Conservation (phyloP, 2,113 vertebrate species). For the Empidonax traillii region DNA sequence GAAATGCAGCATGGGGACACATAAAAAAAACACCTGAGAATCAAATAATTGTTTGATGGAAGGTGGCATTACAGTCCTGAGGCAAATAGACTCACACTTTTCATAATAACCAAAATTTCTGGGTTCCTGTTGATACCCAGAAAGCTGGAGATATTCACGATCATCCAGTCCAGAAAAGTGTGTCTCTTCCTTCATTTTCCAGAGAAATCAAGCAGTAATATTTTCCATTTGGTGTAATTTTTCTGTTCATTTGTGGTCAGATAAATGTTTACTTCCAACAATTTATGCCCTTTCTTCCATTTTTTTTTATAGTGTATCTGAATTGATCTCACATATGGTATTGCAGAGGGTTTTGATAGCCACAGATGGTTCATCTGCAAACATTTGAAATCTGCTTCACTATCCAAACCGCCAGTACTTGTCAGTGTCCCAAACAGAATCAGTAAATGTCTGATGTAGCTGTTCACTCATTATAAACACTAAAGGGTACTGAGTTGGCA, state of each 20-base stretch:
- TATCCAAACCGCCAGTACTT: background rate
- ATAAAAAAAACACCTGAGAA: background rate
- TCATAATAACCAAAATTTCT: background rate
- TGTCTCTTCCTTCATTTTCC: background rate
- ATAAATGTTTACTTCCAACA: background rate
- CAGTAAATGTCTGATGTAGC: background rate
- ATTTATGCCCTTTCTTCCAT: background rate
- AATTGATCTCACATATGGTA: background rate
- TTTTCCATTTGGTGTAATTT: background rate
- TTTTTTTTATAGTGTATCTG: background rate
- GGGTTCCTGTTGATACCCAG: background rate
- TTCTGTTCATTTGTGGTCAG: background rate
- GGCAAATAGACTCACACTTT: background rate
- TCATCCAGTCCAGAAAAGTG: background rate
- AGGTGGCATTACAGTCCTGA: background rate
- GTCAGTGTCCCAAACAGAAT: background rate
- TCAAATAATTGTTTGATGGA: background rate
- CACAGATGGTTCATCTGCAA: slow-evolving; percentile 14
- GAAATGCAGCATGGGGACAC: background rate
- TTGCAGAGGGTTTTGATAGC: background rate
- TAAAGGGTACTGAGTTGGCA: background rate
- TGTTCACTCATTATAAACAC: background rate
- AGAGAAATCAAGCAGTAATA: background rate
- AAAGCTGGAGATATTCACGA: background rate
- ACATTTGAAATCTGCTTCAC: background rate